Base-by-base conservation (phyloP, 1,140 invertebrate species). In the Globodera ellingtonae region DNA sequence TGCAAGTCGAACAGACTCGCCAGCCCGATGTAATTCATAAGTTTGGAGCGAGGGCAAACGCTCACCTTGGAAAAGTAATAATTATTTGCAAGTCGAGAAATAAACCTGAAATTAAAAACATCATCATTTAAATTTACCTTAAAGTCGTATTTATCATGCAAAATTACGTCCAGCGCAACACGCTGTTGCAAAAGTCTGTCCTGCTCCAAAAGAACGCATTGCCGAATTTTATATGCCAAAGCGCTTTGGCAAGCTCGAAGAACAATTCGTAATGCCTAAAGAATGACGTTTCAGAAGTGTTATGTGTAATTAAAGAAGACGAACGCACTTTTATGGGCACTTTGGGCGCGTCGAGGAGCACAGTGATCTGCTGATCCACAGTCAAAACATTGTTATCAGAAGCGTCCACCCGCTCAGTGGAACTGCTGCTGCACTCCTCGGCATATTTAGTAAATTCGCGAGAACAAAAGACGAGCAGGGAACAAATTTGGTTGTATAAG, bases 401-500 rank as follows among this genome's bases (percentile, higher is more conserved):
- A 21, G 13, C 5, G 13, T 44, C 4, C 18, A 44, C 69, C 9
- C 24, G 74, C n/a, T 24, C 46, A 76, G 15, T 18, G 21, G 74
- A 47, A 21, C 48, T 24, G 4, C 15, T 44, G 21, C 72, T 9
- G 9, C 62, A 47, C 62, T 50, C 67, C 24, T 46, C 47, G 56
- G 73, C 83, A 35, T 56, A 46, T 48, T 52, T 65, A 75, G 48
- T 82, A 9, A 84, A 71, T 21, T 83, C 75, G 24, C 81, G 78
- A 7, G 85, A 65, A 5, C 76, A 56, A 78, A 79, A 84, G 48
- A 77, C 84, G 47, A 84, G 70, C 48, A 86, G 44, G 18, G 83
- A 84, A 72, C 83, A 84, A 44, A 84, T 72, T 62, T 84, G 86
- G 71, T 86, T 86, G 67, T 75, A 84, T 44, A 84, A 79, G 15